Percentiles rank a stretch among this genome's conserved stretches.
Conservation (phyloP, 2,888 invertebrate species). For the Cryptocheilus praepositus region DNA sequence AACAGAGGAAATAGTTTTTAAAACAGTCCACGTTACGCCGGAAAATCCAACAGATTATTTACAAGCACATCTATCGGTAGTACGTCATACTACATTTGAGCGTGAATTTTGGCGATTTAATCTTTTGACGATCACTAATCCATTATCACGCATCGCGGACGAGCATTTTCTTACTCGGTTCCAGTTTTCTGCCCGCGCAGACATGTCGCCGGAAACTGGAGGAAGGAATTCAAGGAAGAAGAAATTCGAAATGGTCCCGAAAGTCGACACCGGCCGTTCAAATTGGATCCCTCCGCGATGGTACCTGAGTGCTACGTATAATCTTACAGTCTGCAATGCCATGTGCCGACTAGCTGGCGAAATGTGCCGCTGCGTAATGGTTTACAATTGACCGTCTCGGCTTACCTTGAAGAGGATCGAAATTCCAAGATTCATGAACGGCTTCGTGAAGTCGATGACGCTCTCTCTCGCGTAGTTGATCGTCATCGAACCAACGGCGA, state of each 20-base stretch:
- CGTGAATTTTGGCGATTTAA: no score
- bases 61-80: no score
- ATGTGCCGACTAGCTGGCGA: background rate
- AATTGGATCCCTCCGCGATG: no score
- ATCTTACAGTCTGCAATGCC: background rate
- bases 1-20: no score
- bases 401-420: conserved; percentile 89
- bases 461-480: conserved; percentile 92
- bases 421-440: conserved; percentile 94
- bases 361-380: no score
- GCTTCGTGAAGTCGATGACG: conserved; percentile 94
- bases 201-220: background rate
- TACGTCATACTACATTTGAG: no score
- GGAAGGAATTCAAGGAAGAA: background rate
- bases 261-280: no score
- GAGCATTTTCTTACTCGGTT: background rate
- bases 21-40: no score
- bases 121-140: no score
- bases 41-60: no score
- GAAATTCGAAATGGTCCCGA: background rate
- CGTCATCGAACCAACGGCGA: conserved; percentile 92
- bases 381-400: no score
- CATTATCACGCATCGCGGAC: no score
- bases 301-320: background rate
- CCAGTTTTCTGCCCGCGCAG: background rate